A percentile compares a stretch with the other conserved stretches of the same genome.
Conservation (phyloP, 2,113 vertebrate species). For the Rhynchomys soricoides region DNA sequence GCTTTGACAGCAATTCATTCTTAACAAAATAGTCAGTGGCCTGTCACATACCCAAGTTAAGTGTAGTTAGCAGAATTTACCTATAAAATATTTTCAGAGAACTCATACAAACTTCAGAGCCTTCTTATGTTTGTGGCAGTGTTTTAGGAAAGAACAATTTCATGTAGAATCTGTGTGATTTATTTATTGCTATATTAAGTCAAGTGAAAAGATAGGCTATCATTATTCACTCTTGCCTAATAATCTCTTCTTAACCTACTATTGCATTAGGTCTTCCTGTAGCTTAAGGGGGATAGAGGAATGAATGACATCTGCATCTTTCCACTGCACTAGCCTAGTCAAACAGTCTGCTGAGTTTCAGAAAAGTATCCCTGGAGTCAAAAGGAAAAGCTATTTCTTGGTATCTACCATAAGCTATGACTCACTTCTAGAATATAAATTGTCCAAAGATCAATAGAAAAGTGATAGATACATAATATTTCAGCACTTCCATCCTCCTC, state of each 20-base stretch:
- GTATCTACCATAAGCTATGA: slow-evolving; percentile 58
- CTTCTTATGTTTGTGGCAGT: not conserved
- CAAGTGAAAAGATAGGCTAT: not conserved
- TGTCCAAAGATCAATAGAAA: slow-evolving; percentile 59
- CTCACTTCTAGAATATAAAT: slow-evolving; percentile 61
- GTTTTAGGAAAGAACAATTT: not conserved
- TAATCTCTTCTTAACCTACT: not conserved
- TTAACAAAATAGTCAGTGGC: slow-evolving; percentile 11
- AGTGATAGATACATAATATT: slow-evolving; percentile 55
- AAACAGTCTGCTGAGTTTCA: slow-evolving; percentile 28
- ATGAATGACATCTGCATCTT: not conserved
- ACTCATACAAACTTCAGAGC: not conserved
- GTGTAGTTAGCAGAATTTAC: slow-evolving; percentile 12
- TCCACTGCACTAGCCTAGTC: slow-evolving; percentile 20
- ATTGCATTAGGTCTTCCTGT: slow-evolving; percentile 36
- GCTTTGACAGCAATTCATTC: not conserved
- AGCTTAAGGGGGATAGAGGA: not conserved
- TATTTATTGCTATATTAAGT: not conserved
- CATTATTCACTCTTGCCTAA: not conserved
- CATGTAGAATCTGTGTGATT: not conserved
- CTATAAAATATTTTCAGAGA: not conserved
- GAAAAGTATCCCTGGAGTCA: slow-evolving; percentile 56
- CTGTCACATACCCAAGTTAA: not conserved
- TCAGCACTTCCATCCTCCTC: slow-evolving; percentile 33
- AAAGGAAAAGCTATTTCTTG: slow-evolving; percentile 62